Percentiles rank a stretch among this genome's conserved stretches.
phyloP scores from a whole-genome alignment of 2,888 invertebrate species.

The Nomada goodeniana region DNA sequence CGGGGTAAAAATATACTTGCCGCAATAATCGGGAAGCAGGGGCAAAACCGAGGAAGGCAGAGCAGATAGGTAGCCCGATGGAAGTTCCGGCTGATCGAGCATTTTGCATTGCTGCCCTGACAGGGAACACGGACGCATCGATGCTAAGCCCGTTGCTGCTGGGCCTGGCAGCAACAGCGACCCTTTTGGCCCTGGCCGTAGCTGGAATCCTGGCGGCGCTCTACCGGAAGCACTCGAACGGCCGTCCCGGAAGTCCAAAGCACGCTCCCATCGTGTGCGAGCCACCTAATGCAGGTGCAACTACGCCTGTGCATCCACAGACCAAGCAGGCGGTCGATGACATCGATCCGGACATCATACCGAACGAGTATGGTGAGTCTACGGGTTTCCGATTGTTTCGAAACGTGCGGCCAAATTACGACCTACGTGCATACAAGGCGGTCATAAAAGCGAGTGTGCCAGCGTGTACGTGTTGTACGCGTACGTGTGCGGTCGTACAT shows the following conservation, averaged over 20 bases:
- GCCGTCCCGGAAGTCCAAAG: constrained; percentile 81
- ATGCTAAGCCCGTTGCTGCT: constrained; percentile 90
- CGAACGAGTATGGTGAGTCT: constrained; percentile 93
- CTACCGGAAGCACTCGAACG: constrained; percentile 85
- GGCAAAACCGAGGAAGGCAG: constrained; percentile 17
- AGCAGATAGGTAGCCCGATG: constrained; percentile 59
- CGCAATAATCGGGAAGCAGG: constrained; percentile 42
- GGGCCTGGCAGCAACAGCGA: constrained; percentile 91
- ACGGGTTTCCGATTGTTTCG: constrained; percentile 51
- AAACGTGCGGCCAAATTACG: constrained; percentile 35
- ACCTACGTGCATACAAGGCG: constrained; percentile 13
- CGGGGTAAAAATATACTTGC: constrained; percentile 48
- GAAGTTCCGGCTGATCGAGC: constrained; percentile 68
- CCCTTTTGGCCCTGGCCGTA: constrained; percentile 90
- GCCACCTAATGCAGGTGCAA: constrained; percentile 83
- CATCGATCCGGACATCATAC: constrained; percentile 94
- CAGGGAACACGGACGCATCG: constrained; percentile 78
- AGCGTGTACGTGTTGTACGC: background rate
- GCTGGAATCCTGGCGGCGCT: constrained; percentile 91
- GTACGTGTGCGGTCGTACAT: background rate
- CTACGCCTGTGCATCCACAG: constrained; percentile 84
- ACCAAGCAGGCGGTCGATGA: constrained; percentile 87
- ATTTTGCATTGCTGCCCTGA: constrained; percentile 66
- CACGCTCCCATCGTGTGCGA: constrained; percentile 82
- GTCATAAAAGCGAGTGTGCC: background rate